phyloP scores from a whole-genome alignment of 1,140 invertebrate species.

The Chionoecetes opilio region DNA sequence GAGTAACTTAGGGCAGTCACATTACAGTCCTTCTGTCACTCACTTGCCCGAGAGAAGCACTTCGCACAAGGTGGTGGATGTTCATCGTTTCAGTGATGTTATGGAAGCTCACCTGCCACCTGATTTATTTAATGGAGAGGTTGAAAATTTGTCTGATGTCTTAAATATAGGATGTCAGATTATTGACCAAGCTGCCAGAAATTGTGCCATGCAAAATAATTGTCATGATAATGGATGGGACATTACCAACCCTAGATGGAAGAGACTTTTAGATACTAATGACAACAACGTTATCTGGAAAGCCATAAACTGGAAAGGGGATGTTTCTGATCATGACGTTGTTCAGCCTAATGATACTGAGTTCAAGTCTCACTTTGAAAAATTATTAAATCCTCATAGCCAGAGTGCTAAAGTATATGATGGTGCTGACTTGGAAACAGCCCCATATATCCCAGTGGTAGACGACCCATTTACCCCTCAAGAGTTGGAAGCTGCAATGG shows the following conservation, averaged over 20 bases:
- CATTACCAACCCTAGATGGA: conserved; percentile 40
- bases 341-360: conserved; percentile 24
- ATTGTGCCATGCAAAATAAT: neutral
- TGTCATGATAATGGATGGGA: conserved; percentile 22
- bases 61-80: conserved; percentile 7
- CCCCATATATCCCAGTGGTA: conserved; percentile 53
- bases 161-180: neutral
- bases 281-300: neutral
- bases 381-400: conserved; percentile 32
- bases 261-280: conserved; percentile 49
- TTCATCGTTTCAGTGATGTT: neutral
- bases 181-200: neutral
- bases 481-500: neutral
- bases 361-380: conserved; percentile 47
- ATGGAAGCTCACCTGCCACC: neutral
- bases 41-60: neutral
- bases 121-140: no score
- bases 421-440: neutral
- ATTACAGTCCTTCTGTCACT: neutral
- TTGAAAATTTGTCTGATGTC: neutral
- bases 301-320: conserved; percentile 53
- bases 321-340: neutral
- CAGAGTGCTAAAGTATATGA: neutral
- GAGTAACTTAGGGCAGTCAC: neutral
- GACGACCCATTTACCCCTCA: neutral